Evolutionary conservation across 2,888 invertebrate species (phyloP), one percentile per base, ranked within the genome.

Genomic region (Cheilosia variabilis): DNA sequence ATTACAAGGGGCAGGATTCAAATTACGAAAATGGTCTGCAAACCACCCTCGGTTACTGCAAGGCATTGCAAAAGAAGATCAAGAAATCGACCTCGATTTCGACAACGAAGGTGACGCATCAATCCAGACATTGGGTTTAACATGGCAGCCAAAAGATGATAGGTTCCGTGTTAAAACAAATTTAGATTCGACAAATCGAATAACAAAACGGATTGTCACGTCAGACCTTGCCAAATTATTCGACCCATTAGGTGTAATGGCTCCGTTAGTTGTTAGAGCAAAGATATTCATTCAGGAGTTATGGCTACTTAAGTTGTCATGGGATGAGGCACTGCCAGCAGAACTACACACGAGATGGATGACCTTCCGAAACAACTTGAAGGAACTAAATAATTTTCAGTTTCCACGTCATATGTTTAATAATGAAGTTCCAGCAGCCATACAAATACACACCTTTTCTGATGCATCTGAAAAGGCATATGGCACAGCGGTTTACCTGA

Each of bases 211-310:
- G 7, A 58, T 37, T n/a, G 45, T 78, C 4, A 45, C 63, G 10
- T 69, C 62, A n/a, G 62, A 77, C 17, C 52, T 73, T 31, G 68
- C 81, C 22, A 77, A 69, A 47, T 37, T 78, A n/a, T 87, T 77
- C 45, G 82, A 83, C 73, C 75, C 84, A 53, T 27, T 87, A 13
- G 72, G 75, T 10, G 10, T 83, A 24, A 34, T 84, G 27, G 62
- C 27, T 27, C 77, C 82, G 57, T 57, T 87, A 19, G 52, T 84
- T 7, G 69, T 84, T 1, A 77, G 31, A 17, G 80, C 66, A 17
- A 86, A 87, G 17, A 68, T 79, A 22, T 71, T 84, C 2, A 9
- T 88, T 43, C 88, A 82, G 50, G 43, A 86, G 24, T 22, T 86
- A 10, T 87, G 81, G 86, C 22, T 24, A 37, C 41, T 77, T 7